These are phyloP conservation scores for Grapholita molesta DNA, from an alignment of 1,140 invertebrate genomes.

Conservation along the genomic window DNA sequence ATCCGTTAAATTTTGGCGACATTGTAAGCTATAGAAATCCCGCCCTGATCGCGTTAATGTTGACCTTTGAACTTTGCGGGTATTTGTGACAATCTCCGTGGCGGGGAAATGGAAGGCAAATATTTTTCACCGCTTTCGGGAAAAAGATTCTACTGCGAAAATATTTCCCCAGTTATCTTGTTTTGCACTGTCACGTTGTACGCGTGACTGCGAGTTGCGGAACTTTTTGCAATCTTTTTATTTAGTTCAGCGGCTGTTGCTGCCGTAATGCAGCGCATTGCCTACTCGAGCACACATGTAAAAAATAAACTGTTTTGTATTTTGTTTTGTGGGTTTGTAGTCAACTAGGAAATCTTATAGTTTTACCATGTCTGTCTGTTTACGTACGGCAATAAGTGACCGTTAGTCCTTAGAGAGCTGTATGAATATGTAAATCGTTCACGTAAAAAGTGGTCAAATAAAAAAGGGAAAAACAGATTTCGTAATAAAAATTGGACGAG, in stretches of 20 bases:
- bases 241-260: background rate
- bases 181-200: slow-evolving; percentile 1
- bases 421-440: too few relatives aligned
- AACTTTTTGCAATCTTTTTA: background rate
- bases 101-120: slow-evolving; percentile 2
- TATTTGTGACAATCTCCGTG: slow-evolving; percentile 9
- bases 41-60: background rate
- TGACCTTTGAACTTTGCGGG: slow-evolving; percentile 15
- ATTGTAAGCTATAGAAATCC: slow-evolving; percentile 6
- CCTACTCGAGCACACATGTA: background rate
- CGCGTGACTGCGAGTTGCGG: background rate
- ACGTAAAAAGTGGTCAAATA: too few relatives aligned
- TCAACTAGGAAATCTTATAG: too few relatives aligned
- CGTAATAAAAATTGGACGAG: too few relatives aligned
- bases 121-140: slow-evolving; percentile 10
- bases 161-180: background rate
- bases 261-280: background rate
- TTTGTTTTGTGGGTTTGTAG: too few relatives aligned
- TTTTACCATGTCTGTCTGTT: too few relatives aligned
- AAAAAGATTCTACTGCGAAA: background rate
- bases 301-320: too few relatives aligned
- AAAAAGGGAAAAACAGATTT: too few relatives aligned
- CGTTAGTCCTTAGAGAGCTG: too few relatives aligned
- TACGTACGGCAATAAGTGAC: too few relatives aligned
- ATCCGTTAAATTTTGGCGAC: background rate